phyloP scores from a whole-genome alignment of 1,140 invertebrate genomes.

The Rhyzopertha dominica region DNA sequence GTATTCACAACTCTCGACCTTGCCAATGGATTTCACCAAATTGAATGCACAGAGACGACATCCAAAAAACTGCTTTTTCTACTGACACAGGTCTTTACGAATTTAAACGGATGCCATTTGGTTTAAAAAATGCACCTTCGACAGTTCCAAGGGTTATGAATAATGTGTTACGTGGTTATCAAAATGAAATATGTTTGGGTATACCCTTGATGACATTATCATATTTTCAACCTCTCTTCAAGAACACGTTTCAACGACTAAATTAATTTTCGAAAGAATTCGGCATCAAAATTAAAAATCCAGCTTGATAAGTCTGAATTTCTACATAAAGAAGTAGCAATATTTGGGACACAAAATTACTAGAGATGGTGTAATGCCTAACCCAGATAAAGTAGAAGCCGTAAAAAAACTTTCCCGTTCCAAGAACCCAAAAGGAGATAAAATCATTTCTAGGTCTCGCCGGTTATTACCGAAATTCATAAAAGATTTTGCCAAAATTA shows the following conservation, averaged over 20 bases:
- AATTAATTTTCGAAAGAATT: constrained; percentile 33
- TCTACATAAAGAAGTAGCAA: constrained; percentile 41
- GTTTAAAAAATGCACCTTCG: no score
- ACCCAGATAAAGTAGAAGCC: constrained; percentile 41
- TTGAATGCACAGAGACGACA: no score
- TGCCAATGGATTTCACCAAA: no score
- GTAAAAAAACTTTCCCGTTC: constrained; percentile 41
- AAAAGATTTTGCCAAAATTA: constrained; percentile 32
- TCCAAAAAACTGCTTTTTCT: no score
- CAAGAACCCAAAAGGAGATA: constrained; percentile 41
- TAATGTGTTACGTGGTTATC: no score
- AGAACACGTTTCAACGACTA: constrained; percentile 37
- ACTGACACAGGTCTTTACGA: no score
- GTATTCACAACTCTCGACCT: no score
- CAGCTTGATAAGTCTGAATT: constrained; percentile 36
- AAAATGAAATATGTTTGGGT: no score
- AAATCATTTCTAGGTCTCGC: constrained; percentile 45
- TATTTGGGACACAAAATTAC: constrained; percentile 47
- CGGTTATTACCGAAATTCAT: constrained; percentile 47
- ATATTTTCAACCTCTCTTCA: constrained; percentile 36
- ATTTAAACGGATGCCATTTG: no score
- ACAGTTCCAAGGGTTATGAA: no score
- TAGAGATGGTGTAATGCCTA: constrained; percentile 40
- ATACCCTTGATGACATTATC: constrained; percentile 47
- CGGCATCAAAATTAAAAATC: constrained; percentile 19